Percentiles rank a stretch among this genome's conserved stretches.
phyloP scores from a whole-genome alignment of 2,888 invertebrate genomes.

The Heliconius charithonia region DNA sequence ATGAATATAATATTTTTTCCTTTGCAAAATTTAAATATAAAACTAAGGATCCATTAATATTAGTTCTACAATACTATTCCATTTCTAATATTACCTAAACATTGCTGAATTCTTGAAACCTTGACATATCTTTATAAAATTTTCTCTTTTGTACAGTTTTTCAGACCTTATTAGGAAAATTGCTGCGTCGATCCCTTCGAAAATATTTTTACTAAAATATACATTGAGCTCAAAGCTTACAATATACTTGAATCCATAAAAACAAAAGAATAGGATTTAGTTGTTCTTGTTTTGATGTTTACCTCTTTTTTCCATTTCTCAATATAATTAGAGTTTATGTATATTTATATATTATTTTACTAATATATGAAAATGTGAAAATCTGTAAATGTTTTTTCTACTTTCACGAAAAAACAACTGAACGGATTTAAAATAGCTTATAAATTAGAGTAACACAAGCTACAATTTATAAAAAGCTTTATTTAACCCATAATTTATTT shows the following conservation, averaged over 20 bases:
- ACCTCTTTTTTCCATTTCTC: neutral
- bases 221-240: conserved; percentile 42
- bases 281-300: conserved; percentile 7
- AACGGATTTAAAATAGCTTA: too few relatives aligned
- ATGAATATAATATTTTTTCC: neutral
- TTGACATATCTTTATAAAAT: conserved; percentile 45
- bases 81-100: conserved; percentile 55
- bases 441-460: too few relatives aligned
- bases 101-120: conserved; percentile 37
- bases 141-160: conserved; percentile 45
- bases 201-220: conserved; percentile 45
- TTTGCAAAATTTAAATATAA: neutral
- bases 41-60: neutral
- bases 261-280: conserved; percentile 30
- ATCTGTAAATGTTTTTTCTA: too few relatives aligned
- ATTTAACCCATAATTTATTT: too few relatives aligned
- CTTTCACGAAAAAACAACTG: too few relatives aligned
- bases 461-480: too few relatives aligned
- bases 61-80: conserved; percentile 1
- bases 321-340: too few relatives aligned
- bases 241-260: conserved; percentile 37
- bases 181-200: conserved; percentile 48
- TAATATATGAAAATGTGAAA: too few relatives aligned
- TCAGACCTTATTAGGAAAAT: conserved; percentile 52
- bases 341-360: too few relatives aligned